Evolutionary conservation across 2,888 invertebrate species (phyloP).

Genomic region (Branchipolynoe longqiensis): DNA sequence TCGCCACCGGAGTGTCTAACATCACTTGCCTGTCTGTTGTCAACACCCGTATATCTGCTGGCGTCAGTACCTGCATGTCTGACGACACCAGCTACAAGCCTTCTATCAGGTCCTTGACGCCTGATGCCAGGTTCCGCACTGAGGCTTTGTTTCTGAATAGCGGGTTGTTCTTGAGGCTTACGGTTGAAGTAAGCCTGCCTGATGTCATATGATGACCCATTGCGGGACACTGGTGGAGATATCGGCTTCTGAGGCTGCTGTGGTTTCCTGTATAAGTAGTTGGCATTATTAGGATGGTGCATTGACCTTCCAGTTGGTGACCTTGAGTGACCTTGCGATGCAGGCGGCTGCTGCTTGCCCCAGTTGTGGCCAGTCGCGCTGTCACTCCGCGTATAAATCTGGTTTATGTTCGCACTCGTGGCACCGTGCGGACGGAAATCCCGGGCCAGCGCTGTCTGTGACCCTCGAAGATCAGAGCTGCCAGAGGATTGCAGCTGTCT

Average conservation of each 20-base stretch:
- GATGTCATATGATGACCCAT: conserved; percentile 2
- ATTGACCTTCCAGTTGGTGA: not conserved
- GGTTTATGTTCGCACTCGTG: conserved; percentile 22
- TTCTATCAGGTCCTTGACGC: not conserved
- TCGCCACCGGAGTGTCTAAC: not conserved
- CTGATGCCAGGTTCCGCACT: not conserved
- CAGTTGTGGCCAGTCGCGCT: not conserved
- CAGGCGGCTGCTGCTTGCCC: conserved; percentile 15
- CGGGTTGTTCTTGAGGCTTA: not conserved
- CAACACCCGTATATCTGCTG: too few relatives aligned
- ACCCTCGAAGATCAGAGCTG: not conserved
- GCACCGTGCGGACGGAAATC: conserved; percentile 32
- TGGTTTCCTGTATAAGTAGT: conserved; percentile 34
- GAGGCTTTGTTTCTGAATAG: not conserved
- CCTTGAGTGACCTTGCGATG: not conserved
- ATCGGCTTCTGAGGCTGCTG: conserved; percentile 14
- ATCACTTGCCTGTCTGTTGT: too few relatives aligned
- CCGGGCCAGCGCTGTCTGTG: not conserved
- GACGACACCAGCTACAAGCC: not conserved
- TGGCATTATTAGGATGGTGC: conserved; percentile 1
- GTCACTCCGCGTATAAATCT: conserved; percentile 25
- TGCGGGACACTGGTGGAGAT: not conserved
- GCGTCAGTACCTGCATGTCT: not conserved
- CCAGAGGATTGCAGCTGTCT: not conserved
- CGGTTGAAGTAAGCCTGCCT: not conserved